phyloP scores from a whole-genome alignment of 2,113 vertebrate species.

The Hemichromis elongatus region DNA sequence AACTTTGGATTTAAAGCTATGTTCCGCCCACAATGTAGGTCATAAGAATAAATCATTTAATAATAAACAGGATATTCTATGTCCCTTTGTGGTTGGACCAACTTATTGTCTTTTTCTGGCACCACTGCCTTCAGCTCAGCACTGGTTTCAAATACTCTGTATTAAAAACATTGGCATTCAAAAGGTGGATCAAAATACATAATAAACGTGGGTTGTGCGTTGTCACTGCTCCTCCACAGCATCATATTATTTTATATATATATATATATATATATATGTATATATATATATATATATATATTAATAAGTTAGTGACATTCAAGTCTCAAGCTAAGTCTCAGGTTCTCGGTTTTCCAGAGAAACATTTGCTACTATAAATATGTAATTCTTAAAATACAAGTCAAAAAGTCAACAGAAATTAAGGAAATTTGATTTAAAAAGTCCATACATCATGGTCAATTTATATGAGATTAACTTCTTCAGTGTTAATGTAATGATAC shows the following conservation, averaged over 20 bases:
- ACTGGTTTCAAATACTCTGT: background rate
- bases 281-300: too few species aligned
- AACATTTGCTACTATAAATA: background rate
- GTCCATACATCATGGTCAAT: rapidly evolving
- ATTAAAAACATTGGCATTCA: background rate
- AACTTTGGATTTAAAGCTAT: background rate
- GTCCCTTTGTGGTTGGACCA: background rate
- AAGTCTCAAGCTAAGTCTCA: background rate
- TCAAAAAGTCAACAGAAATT: background rate
- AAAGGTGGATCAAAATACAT: background rate
- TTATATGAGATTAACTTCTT: rapidly evolving
- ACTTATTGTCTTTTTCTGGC: background rate
- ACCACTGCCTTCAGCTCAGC: background rate
- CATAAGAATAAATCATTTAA: background rate
- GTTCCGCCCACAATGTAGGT: background rate
- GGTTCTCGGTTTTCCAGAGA: background rate
- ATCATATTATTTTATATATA: background rate
- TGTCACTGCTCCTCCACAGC: background rate
- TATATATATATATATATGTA: too few species aligned
- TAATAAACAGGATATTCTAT: background rate
- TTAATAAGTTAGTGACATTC: background rate
- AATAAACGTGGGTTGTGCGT: background rate
- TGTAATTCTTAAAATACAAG: background rate
- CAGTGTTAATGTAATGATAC: background rate
- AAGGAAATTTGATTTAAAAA: too few species aligned